Base-by-base conservation (phyloP, 2,888 invertebrate genomes). In the Thereva nobilitata region DNA sequence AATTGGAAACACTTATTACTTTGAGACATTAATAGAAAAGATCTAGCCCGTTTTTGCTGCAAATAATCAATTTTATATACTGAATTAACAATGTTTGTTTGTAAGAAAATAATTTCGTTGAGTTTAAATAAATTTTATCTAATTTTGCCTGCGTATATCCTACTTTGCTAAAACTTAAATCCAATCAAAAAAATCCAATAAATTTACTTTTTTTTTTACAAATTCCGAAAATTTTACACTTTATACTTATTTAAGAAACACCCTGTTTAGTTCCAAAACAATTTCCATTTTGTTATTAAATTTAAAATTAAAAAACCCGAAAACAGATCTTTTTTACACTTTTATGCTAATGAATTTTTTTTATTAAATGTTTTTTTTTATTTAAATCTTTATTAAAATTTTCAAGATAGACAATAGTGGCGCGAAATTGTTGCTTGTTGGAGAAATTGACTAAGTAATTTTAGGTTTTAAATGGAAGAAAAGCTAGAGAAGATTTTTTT, bases 261-360 rank as follows among this genome's bases (percentile, higher is more conserved):
- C 57, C 57, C 57, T 59, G 57, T 59, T 59, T 59, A 47, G 44
- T 47, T 59, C 57, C 57, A 59, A 59, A 44, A 40, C 41, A 59
- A 45, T 10, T 45, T 59, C 34, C 23, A 44, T 47, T 47, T 47
- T 59, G 35, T 37, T 12, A 47, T 35, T 59, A 12, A 6, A 57
- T 44, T n/a, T 10, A 59, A 37, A 23, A 5, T 38, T 37, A 10
- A 47, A 37, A 9, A 37, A n/a, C 12, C 7, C 12, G 9, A 23
- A 23, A 23, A 23, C 23, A 23, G 23, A 23, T 23, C 23, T 23
- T 23, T 23, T 23, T 23, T 23, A 23, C 23, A 23, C 23, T 23
- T 23, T 23, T 23, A 23, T 23, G 23, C 23, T 23, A 23, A 23
- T 23, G 23, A 23, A 23, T 23, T 23, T 23, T n/a, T 2, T 23